These are phyloP conservation scores for Benthochromis sp. DNA, from an alignment of 2,113 vertebrate genomes.

Conservation along the genomic window DNA sequence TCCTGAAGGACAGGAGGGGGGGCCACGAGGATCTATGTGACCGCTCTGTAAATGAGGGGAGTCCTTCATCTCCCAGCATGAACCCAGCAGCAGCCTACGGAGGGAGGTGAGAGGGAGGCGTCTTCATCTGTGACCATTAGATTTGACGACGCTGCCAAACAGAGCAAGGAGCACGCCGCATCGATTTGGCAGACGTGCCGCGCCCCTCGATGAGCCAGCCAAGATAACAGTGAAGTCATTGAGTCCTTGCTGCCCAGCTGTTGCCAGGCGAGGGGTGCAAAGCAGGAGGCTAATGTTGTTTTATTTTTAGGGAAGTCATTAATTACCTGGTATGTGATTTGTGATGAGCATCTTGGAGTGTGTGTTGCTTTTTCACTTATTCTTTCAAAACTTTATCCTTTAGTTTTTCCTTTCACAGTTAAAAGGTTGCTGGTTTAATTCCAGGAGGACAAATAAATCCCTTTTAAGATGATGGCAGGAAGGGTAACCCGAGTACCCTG, in stretches of 20 bases:
- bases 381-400: not conserved
- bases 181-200: slow-evolving; percentile 34
- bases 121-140: slow-evolving; percentile 41
- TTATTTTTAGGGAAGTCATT: slow-evolving; percentile 71
- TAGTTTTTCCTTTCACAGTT: not conserved
- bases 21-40: slow-evolving; percentile 23
- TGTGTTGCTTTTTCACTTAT: not conserved
- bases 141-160: slow-evolving; percentile 39
- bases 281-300: slow-evolving; percentile 68
- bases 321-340: slow-evolving; percentile 46
- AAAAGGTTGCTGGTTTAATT: not conserved
- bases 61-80: slow-evolving; percentile 22
- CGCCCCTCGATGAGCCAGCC: slow-evolving; percentile 27
- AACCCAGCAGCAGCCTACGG: not conserved
- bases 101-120: not conserved
- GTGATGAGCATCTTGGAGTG: slow-evolving; percentile 2
- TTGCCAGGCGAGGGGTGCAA: slow-evolving; percentile 53
- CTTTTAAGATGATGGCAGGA: not conserved
- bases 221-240: slow-evolving; percentile 55
- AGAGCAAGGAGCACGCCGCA: slow-evolving; percentile 4
- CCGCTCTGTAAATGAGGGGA: slow-evolving; percentile 50
- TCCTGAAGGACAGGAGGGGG: slow-evolving; percentile 45
- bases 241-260: slow-evolving; percentile 73
- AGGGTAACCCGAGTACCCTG: not conserved
- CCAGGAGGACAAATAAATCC: not conserved